phyloP scores from a whole-genome alignment of 1,140 invertebrate species.

The Tigriopus japonicus region DNA sequence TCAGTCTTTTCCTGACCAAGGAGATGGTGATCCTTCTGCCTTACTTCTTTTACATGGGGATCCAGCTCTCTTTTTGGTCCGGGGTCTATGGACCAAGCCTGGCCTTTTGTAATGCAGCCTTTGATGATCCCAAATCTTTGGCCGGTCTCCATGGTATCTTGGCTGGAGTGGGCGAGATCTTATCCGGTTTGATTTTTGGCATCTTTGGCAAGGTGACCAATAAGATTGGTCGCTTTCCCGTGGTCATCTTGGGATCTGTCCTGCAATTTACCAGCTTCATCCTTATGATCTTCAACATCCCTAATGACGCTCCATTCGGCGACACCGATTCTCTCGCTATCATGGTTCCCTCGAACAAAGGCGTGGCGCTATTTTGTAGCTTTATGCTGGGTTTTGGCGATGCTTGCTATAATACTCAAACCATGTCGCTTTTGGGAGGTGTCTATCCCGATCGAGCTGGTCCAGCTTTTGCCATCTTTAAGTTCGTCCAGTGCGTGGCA shows the following conservation, averaged over 20 bases:
- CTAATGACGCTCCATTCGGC: constrained; percentile 48
- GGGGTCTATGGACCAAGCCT: constrained; percentile 19
- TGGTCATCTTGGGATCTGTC: constrained; percentile 62
- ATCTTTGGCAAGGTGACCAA: constrained; percentile 66
- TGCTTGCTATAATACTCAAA: constrained; percentile 87
- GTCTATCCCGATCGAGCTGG: constrained; percentile 68
- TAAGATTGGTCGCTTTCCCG: constrained; percentile 65
- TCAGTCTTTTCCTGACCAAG: constrained; percentile 50
- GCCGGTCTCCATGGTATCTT: constrained; percentile 80
- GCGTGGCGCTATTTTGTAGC: constrained; percentile 65
- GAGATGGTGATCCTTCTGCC: constrained; percentile 66
- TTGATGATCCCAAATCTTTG: constrained; percentile 60
- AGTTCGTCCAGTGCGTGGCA: constrained; percentile 58
- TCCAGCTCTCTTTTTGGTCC: constrained; percentile 6
- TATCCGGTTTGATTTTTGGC: constrained; percentile 67
- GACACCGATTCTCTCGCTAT: constrained; percentile 36
- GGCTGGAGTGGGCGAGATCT: constrained; percentile 76
- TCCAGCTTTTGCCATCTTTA: constrained; percentile 83
- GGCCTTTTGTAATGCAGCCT: constrained; percentile 47
- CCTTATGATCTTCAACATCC: constrained; percentile 68
- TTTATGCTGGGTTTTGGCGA: constrained; percentile 85
- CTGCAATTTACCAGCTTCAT: constrained; percentile 59
- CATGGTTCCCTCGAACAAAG: constrained; percentile 37
- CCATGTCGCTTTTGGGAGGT: constrained; percentile 73
- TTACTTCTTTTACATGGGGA: constrained; percentile 73